Evolutionary conservation across 2,113 vertebrate genomes (phyloP), one percentile per base, ranked within the genome.

Genomic region (Tupaia tana): DNA sequence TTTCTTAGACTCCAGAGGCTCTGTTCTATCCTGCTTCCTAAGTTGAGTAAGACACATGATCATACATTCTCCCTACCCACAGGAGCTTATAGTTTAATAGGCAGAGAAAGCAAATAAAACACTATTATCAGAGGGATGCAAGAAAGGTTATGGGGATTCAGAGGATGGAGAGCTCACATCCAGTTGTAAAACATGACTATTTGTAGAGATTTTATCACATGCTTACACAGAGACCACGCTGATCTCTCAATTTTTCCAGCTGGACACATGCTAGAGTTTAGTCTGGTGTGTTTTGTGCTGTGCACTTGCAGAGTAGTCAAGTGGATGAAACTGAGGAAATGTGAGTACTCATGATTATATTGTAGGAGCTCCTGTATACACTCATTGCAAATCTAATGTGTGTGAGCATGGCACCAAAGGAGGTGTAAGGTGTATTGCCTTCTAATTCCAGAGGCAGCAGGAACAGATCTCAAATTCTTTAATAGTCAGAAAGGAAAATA

Each of bases 161-260:
- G 90, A 80, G 64, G 29, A 75, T 6, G 25, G 29, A 61, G 7
- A 27, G 14, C 81, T 84, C 56, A 52, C 3, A 81, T 84, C 31
- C 31, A 84, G 52, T n/a, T 71, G 84, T 67, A 90, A 91, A 94
- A 25, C 19, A n/a, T 63, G 63, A 54, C 29, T 56, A 0, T 84
- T 63, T 66, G 9, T 79, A 52, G 71, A 87, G 71, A 90, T 95
- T 82, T 73, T 77, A 54, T 88, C 85, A 92, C 27, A 66, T 87
- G 58, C 54, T 73, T 78, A 73, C 34, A 74, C 18, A 77, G 66
- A 90, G 61, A 73, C 63, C 58, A 13, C 77, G 77, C 73, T 77
- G 63, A 34, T 25, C 15, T 91, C 77, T 90, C 77, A 7, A 0
- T 54, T 83, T 89, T 92, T 80, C 56, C 58, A 66, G 16, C 27